Percentiles rank a stretch among this genome's conserved stretches.
phyloP scores from a whole-genome alignment of 2,797 vertebrate genomes.

The Chrosomus eos region DNA sequence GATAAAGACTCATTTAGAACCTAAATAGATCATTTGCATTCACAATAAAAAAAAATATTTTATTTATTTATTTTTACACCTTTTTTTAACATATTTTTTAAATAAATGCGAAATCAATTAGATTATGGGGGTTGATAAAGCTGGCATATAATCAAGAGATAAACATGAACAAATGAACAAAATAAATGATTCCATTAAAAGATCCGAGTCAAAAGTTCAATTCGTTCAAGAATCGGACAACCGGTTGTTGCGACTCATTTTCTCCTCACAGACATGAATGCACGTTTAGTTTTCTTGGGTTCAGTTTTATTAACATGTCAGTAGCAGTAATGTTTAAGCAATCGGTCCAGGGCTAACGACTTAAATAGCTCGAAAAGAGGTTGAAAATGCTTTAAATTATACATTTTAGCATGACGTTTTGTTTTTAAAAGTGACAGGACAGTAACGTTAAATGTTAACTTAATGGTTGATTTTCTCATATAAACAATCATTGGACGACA shows the following conservation, averaged over 20 bases:
- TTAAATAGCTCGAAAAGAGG: background rate
- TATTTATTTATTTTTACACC: no score
- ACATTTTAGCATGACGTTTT: background rate
- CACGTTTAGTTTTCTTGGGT: background rate
- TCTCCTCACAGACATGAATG: background rate
- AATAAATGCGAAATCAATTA: background rate
- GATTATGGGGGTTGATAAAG: background rate
- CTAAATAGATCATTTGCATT: background rate
- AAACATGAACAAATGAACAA: background rate
- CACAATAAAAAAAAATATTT: background rate
- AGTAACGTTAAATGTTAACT: background rate
- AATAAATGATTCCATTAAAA: background rate
- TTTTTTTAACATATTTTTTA: background rate
- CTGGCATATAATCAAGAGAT: background rate
- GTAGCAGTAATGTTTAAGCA: background rate
- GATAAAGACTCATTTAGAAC: background rate
- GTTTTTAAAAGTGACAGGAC: background rate
- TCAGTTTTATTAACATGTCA: background rate
- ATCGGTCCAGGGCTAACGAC: no score
- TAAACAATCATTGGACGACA: background rate
- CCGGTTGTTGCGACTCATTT: background rate
- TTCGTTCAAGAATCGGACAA: background rate
- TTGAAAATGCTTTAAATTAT: background rate
- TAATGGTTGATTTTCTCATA: background rate
- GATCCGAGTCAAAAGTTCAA: background rate